These are phyloP conservation scores for Pollenia griseotomentosa DNA, from an alignment of 2,888 invertebrate species.

Conservation along the genomic window DNA sequence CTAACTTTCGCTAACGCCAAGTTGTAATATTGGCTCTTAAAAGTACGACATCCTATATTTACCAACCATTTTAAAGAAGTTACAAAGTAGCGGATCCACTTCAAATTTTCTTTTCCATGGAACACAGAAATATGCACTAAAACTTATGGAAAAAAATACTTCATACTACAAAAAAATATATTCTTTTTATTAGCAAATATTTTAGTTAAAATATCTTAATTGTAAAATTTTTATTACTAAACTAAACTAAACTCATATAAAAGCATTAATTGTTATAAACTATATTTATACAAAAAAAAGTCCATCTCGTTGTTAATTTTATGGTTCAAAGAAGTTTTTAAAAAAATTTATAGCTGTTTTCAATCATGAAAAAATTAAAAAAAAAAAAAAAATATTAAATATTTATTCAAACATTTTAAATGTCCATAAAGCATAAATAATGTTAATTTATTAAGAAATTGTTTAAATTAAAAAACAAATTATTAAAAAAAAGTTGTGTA, in stretches of 20 bases:
- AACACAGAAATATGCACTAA: background rate
- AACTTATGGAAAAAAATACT: background rate
- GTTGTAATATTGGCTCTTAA: no score
- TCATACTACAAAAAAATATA: background rate
- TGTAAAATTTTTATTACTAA: slow-evolving; percentile 46
- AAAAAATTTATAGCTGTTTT: slow-evolving; percentile 77
- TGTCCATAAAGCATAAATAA: slow-evolving; percentile 67
- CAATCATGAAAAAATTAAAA: slow-evolving; percentile 69
- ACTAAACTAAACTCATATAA: slow-evolving; percentile 36
- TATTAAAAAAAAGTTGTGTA: slow-evolving; percentile 42
- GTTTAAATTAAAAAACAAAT: slow-evolving; percentile 29
- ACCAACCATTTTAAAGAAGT: no score
- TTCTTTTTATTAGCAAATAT: background rate
- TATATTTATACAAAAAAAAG: slow-evolving; percentile 58
- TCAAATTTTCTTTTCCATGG: slow-evolving; percentile 15
- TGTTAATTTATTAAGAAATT: slow-evolving; percentile 7
- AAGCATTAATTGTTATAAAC: slow-evolving; percentile 64
- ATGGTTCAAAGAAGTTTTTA: slow-evolving; percentile 57
- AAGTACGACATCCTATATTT: no score
- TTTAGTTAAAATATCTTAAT: slow-evolving; percentile 44
- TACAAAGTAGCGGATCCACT: background rate
- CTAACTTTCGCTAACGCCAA: no score
- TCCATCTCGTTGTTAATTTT: slow-evolving; percentile 76
- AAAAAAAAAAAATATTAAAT: slow-evolving; percentile 50
- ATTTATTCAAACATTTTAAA: slow-evolving; percentile 68